These are phyloP conservation scores for Alouatta palliata DNA, from an alignment of 2,113 vertebrate genomes.

Conservation along the genomic window DNA sequence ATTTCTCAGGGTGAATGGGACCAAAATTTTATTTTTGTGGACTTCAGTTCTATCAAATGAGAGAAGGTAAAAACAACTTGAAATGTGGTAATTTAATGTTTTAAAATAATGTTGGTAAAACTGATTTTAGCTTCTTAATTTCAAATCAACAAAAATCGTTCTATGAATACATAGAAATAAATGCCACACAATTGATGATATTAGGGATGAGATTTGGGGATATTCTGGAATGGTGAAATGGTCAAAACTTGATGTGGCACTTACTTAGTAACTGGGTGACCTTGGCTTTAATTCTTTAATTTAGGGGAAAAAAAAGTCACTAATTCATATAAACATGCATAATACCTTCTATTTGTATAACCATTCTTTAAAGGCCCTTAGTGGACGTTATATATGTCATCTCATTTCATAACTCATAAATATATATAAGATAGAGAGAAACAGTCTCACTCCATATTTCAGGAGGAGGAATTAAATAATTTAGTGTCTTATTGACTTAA, in stretches of 20 bases:
- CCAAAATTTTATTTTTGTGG: conserved; percentile 20
- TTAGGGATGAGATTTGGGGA: neutral
- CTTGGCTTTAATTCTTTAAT: neutral
- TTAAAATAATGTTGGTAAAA: neutral
- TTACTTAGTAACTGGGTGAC: neutral
- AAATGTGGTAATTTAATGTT: conserved; percentile 46
- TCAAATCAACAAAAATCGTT: neutral
- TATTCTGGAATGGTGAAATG: neutral
- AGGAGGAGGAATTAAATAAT: neutral
- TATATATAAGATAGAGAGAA: neutral
- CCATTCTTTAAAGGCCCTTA: neutral
- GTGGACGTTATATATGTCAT: neutral
- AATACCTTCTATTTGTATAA: neutral
- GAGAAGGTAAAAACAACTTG: conserved; percentile 17
- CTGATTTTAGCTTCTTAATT: neutral
- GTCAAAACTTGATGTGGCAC: neutral
- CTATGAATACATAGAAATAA: neutral
- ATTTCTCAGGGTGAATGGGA: conserved; percentile 57
- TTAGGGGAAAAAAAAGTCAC: neutral
- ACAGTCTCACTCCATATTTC: neutral
- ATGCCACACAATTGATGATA: neutral
- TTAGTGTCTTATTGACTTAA: neutral
- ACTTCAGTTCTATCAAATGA: conserved; percentile 26
- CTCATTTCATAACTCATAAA: neutral
- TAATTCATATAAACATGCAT: neutral